Percentiles rank a stretch among this genome's conserved stretches.
Conservation (phyloP, 2,888 invertebrate species). For the Anagyrus pseudococci region DNA sequence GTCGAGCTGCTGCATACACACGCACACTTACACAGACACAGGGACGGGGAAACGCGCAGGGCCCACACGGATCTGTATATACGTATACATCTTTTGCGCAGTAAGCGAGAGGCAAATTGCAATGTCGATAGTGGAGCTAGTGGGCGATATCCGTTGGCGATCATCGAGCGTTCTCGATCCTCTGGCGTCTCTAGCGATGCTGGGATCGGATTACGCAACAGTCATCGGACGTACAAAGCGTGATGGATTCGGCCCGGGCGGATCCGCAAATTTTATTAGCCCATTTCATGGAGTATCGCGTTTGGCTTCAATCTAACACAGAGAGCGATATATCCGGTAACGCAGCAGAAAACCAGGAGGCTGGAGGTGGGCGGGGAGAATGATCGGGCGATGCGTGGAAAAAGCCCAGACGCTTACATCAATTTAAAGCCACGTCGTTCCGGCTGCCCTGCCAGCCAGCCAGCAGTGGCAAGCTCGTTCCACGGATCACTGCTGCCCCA, state of each 20-base stretch:
- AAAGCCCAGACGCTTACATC: constrained; percentile 12
- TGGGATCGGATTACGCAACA: constrained; percentile 21
- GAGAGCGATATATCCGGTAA: background rate
- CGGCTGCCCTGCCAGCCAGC: background rate
- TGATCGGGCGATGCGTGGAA: background rate
- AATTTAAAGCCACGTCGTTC: constrained; percentile 15
- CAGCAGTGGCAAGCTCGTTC: too few relatives aligned
- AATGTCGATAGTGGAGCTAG: constrained; percentile 21
- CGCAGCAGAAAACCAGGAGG: background rate
- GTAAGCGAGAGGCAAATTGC: constrained; percentile 26
- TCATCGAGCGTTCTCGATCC: too few relatives aligned
- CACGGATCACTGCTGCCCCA: too few relatives aligned
- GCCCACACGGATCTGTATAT: too few relatives aligned
- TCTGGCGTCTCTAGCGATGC: too few relatives aligned
- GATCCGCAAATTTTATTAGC: constrained; percentile 37
- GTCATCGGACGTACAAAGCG: constrained; percentile 30
- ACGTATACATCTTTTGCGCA: too few relatives aligned
- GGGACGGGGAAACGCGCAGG: too few relatives aligned
- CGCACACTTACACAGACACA: too few relatives aligned
- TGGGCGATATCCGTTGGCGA: too few relatives aligned
- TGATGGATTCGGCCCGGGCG: constrained; percentile 32
- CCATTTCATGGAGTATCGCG: constrained; percentile 34
- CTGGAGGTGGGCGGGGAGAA: background rate
- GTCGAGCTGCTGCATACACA: too few relatives aligned
- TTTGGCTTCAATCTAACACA: constrained; percentile 20